Evolutionary conservation across 2,113 vertebrate species (phyloP), one percentile per base, ranked within the genome.

Genomic region (Saguinus midas): DNA sequence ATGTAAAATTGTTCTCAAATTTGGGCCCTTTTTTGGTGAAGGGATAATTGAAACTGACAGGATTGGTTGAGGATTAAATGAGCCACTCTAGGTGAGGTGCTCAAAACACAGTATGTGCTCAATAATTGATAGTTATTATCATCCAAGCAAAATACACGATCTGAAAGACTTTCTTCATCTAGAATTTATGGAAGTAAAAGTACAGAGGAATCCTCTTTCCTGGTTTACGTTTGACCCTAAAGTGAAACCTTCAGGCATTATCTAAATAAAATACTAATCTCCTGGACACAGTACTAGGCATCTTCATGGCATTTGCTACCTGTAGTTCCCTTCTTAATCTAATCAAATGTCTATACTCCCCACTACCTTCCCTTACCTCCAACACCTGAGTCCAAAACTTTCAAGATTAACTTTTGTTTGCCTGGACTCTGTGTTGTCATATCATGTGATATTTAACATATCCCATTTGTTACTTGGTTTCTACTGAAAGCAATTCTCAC

Each of bases 161-260:
- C 35, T 61, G 17, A 50, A 66, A 40, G 73, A 50, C 25, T 85
- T 80, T 82, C 82, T 72, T 91, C 43, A 70, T 21, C 76, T 43
- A 2, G 55, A 27, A 55, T 68, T 92, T 75, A 64, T 52, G 55
- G 21, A 20, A 43, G 8, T 78, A 14, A 80, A 84, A 75, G 7
- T 85, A 37, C 50, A 75, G 86, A 73, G 37, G 25, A 3, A 4
- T 87, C 57, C 10, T 87, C 29, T 76, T 87, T 72, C 73, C n/a
- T 88, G n/a, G 11, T 72, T 95, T 91, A 55, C 16, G 79, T 94
- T 94, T 70, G 61, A 84, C 40, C 45, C 64, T 73, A 85, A 87
- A 73, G 23, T 27, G 68, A 78, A 83, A 32, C 61, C 48, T 80
- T 84, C 55, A 66, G 64, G 86, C 55, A 58, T 85, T 58, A 79